Base-by-base conservation (phyloP, 2,888 invertebrate species). In the Omphaloscelis lunosa region DNA sequence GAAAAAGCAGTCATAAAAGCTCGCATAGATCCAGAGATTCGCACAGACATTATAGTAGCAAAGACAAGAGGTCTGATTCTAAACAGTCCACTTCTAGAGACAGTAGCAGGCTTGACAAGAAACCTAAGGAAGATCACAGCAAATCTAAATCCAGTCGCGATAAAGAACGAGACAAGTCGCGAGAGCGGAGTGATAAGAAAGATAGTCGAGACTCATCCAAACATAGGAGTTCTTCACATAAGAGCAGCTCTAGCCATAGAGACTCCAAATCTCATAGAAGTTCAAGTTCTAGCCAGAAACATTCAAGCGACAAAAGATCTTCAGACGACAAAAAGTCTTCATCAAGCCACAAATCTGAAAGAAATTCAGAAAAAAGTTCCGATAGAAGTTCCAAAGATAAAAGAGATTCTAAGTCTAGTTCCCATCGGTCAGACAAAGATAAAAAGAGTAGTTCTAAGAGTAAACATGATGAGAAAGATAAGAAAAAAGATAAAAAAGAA, bases 401-500 rank as follows among this genome's bases (percentile, higher is more conserved):
- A 86, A 90, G 80, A 79, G 91, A 96, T 86, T 92, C 94, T 0
- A 95, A 93, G 89, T 93, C 95, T 0, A 95, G 92, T 84, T 94
- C 95, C 0, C 93, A 93, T 81, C 93, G 94, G n/a, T 95, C 96
- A 20, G 95, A 96, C 61, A 97, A 95, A 91, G 96, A 96, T 82
- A 94, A 87, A 89, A 96, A 95, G 77, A 94, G 93, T 76, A 93
- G 91, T 84, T 92, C 92, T 81, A 96, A 93, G 87, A 96, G 93
- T 77, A 97, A 96, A 89, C 88, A 91, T 79, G 95, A 96, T 59
- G 95, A 95, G 34, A 95, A 97, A 91, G 94, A 93, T 53, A 96
- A 96, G 76, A 97, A 96, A 86, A 95, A 96, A 73, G 94, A 93
- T 39, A 97, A 97, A 88, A 97, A 97, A 90, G 94, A 97, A 5